phyloP scores from a whole-genome alignment of 2,888 invertebrate species.

The Archaeoteleia sp. region DNA sequence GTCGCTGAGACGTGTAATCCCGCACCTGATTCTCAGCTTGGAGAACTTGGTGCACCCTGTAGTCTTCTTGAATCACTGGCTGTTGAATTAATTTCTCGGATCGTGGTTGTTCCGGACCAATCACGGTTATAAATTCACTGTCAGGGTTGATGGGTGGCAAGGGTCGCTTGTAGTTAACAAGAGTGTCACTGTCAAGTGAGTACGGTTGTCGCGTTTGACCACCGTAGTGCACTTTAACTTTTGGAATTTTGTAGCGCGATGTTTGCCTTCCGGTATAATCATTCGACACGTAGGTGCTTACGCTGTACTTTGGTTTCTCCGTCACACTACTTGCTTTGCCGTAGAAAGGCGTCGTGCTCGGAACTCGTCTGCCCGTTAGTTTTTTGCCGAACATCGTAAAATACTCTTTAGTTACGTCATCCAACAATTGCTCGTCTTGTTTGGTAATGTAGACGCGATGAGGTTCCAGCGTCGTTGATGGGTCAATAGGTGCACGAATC shows the following conservation, averaged over 20 bases:
- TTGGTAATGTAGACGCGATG: conserved; percentile 82
- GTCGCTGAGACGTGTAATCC: conserved; percentile 30
- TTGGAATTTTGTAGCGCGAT: conserved; percentile 61
- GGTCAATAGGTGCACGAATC: conserved; percentile 63
- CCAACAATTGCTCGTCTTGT: conserved; percentile 81
- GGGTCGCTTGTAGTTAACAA: conserved; percentile 83
- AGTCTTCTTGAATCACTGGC: conserved; percentile 36
- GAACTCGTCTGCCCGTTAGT: conserved; percentile 76
- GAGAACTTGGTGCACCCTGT: conserved; percentile 42
- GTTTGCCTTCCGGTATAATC: conserved; percentile 59
- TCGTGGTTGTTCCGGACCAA: conserved; percentile 57
- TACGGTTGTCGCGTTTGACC: conserved; percentile 74
- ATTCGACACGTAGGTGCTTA: conserved; percentile 57
- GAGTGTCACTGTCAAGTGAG: conserved; percentile 81
- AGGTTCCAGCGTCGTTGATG: conserved; percentile 77
- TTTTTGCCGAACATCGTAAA: conserved; percentile 86
- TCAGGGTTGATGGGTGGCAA: conserved; percentile 82
- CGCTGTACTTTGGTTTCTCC: conserved; percentile 64
- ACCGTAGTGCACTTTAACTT: conserved; percentile 78
- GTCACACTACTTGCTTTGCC: conserved; percentile 62
- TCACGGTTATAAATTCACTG: conserved; percentile 78
- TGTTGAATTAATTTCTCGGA: conserved; percentile 45
- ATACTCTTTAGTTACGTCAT: conserved; percentile 84
- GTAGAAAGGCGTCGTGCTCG: conserved; percentile 74
- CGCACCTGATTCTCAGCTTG: conserved; percentile 51